Evolutionary conservation across 2,888 invertebrate species (phyloP).

Genomic region (Acanthoscelides obtectus): DNA sequence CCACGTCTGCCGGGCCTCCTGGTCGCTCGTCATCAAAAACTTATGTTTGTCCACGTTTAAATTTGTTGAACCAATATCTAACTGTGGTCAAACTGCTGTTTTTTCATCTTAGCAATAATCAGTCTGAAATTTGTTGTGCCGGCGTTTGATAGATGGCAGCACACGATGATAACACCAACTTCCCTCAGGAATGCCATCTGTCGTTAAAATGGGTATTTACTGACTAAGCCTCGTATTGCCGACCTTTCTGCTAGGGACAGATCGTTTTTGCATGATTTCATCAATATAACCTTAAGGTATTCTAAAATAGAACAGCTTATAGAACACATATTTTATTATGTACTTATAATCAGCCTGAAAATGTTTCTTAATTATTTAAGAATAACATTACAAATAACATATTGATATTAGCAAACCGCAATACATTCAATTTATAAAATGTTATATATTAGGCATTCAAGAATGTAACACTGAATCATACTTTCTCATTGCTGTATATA

Average conservation of each 20-base stretch:
- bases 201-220: too few relatives aligned
- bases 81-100: too few relatives aligned
- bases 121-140: too few relatives aligned
- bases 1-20: too few relatives aligned
- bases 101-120: too few relatives aligned
- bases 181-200: too few relatives aligned
- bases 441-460: neutral
- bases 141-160: too few relatives aligned
- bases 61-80: too few relatives aligned
- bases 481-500: neutral
- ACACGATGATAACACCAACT: too few relatives aligned
- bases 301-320: neutral
- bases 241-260: neutral
- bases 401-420: neutral
- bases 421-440: neutral
- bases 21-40: too few relatives aligned
- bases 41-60: too few relatives aligned
- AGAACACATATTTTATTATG: conserved; percentile 2
- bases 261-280: neutral
- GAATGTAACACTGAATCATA: neutral
- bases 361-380: neutral
- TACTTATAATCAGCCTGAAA: neutral
- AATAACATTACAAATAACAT: neutral
- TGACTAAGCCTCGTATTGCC: too few relatives aligned
- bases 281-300: neutral